These are phyloP conservation scores for Coracias cyanogaster DNA, from an alignment of 2,797 vertebrate genomes.

Conservation along the genomic window DNA sequence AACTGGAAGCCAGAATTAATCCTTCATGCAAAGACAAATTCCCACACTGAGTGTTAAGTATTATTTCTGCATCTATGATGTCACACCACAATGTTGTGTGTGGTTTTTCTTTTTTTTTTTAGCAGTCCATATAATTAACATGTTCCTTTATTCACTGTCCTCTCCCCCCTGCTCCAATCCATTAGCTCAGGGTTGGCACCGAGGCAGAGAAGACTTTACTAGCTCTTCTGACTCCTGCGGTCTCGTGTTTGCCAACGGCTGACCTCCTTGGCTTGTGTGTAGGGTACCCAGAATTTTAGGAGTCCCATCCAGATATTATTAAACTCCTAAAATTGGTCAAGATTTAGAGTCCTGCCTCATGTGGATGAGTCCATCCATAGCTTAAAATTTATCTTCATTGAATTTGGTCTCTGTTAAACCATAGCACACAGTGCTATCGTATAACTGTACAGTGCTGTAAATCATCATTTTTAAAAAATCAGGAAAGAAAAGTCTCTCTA, in stretches of 20 bases:
- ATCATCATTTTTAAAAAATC: neutral
- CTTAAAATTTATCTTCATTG: neutral
- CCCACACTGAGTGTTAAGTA: neutral
- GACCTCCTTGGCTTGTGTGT: neutral
- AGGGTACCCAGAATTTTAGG: neutral
- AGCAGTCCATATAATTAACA: neutral
- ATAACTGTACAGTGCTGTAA: neutral
- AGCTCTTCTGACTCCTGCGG: neutral
- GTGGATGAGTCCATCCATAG: neutral
- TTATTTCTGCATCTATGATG: neutral
- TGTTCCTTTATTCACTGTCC: neutral
- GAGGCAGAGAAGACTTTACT: neutral
- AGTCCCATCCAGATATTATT: neutral
- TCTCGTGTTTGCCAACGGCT: neutral
- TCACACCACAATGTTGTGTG: too few relatives aligned
- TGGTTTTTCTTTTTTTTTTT: neutral
- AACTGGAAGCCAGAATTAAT: neutral
- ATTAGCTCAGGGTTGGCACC: fast-evolving
- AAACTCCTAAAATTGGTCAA: neutral
- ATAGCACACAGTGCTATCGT: neutral
- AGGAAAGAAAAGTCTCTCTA: neutral
- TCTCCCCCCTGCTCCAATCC: neutral
- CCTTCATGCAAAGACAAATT: neutral
- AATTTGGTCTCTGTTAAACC: neutral
- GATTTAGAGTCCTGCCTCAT: neutral